These are phyloP conservation scores for Falco naumanni DNA, from an alignment of 2,797 vertebrate genomes.

Conservation along the genomic window DNA sequence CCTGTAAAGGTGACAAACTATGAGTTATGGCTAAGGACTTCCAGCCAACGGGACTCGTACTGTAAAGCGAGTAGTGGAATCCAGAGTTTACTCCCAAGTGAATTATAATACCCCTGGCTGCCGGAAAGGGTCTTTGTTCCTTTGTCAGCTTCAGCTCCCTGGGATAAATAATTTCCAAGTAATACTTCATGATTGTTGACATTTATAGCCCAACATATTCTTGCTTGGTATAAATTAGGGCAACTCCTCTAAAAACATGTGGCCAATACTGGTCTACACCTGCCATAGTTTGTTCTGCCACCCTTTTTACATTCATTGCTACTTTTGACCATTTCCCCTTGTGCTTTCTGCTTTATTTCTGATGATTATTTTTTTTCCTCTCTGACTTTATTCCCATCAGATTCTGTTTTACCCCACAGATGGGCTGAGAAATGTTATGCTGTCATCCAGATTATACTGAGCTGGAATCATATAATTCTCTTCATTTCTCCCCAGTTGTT, in stretches of 20 bases:
- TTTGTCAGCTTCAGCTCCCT: background rate
- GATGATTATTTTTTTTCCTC: background rate
- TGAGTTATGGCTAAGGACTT: background rate
- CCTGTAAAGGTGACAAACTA: background rate
- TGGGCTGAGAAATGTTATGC: background rate
- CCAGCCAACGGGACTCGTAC: background rate
- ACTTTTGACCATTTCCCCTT: background rate
- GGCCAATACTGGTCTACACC: background rate
- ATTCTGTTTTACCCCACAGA: background rate
- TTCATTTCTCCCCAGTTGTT: constrained; percentile 30
- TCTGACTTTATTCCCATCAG: background rate
- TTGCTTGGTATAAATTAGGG: background rate
- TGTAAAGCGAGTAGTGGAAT: too few species aligned
- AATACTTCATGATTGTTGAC: background rate
- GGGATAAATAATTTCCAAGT: background rate
- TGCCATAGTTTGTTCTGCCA: background rate
- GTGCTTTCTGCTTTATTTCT: background rate
- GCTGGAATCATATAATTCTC: background rate
- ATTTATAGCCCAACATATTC: background rate
- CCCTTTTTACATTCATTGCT: background rate
- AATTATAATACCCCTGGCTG: background rate
- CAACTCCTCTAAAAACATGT: background rate
- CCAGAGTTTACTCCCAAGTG: background rate
- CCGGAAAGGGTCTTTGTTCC: background rate
- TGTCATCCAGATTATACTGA: background rate